These are phyloP conservation scores for Eurytoma adleriae DNA, from an alignment of 2,888 invertebrate species.

Conservation along the genomic window DNA sequence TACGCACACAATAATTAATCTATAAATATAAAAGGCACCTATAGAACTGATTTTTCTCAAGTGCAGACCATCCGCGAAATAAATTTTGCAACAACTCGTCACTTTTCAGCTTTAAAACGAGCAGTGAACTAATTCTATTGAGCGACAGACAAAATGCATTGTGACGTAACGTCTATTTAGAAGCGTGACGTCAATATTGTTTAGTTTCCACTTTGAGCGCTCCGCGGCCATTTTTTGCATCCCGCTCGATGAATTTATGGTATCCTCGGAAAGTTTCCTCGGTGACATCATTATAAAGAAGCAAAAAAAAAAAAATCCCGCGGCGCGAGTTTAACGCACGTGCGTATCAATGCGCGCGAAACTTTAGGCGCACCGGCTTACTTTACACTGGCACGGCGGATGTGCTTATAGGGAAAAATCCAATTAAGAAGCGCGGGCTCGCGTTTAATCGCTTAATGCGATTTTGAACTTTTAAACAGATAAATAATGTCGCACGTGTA, in stretches of 20 bases:
- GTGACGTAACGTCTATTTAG: constrained; percentile 28
- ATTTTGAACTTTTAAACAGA: constrained; percentile 1
- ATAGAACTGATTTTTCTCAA: not conserved
- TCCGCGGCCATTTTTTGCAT: not conserved
- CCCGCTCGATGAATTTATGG: not conserved
- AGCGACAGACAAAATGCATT: constrained; percentile 6
- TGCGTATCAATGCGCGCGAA: no score
- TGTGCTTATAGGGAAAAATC: not conserved
- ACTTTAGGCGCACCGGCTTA: not conserved
- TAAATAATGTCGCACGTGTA: not conserved
- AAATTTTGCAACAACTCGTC: no score
- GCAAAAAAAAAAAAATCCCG: no score
- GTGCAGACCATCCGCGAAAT: no score
- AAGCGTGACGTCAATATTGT: constrained; percentile 13
- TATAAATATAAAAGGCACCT: no score
- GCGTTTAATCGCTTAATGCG: not conserved
- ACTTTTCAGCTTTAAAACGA: constrained; percentile 18
- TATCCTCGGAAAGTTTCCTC: not conserved
- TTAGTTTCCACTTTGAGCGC: not conserved
- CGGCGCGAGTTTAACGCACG: no score
- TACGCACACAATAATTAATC: no score
- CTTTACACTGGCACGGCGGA: not conserved
- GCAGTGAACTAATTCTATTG: constrained; percentile 26
- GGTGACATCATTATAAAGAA: no score
- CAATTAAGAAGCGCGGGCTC: constrained; percentile 7